These are phyloP conservation scores for Myiagra hebetior DNA, from an alignment of 2,113 vertebrate genomes.

Conservation along the genomic window DNA sequence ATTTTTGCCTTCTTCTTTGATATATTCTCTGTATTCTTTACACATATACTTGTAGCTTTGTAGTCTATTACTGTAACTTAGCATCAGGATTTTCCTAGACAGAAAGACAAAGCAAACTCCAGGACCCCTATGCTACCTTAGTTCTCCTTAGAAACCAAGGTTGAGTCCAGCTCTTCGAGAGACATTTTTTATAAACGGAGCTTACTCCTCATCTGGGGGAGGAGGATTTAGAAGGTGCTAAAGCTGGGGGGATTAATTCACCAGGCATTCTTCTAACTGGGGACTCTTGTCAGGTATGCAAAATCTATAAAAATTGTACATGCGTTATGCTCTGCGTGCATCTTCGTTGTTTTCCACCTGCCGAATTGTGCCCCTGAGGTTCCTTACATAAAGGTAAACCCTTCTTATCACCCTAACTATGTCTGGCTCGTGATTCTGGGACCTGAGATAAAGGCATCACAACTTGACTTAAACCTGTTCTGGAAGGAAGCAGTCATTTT, in stretches of 20 bases:
- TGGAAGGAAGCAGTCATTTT: neutral
- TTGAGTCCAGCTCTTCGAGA: neutral
- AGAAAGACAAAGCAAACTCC: neutral
- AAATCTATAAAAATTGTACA: neutral
- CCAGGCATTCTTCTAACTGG: neutral
- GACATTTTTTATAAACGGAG: neutral
- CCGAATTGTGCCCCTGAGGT: neutral
- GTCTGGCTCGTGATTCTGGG: neutral
- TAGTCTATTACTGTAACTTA: no score
- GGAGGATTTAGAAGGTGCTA: neutral
- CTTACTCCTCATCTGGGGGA: neutral
- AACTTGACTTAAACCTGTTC: neutral
- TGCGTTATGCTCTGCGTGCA: accelerated
- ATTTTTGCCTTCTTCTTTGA: neutral
- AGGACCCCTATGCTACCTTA: accelerated
- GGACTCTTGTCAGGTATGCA: neutral
- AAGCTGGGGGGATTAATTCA: neutral
- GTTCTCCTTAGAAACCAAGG: neutral
- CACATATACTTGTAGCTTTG: neutral
- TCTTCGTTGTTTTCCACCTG: accelerated
- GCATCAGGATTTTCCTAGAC: neutral
- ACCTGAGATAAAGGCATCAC: neutral
- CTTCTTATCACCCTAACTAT: neutral
- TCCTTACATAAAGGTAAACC: neutral
- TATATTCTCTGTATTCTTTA: neutral